Base-by-base conservation (phyloP, 2,113 vertebrate species). In the Corythaixoides concolor region DNA sequence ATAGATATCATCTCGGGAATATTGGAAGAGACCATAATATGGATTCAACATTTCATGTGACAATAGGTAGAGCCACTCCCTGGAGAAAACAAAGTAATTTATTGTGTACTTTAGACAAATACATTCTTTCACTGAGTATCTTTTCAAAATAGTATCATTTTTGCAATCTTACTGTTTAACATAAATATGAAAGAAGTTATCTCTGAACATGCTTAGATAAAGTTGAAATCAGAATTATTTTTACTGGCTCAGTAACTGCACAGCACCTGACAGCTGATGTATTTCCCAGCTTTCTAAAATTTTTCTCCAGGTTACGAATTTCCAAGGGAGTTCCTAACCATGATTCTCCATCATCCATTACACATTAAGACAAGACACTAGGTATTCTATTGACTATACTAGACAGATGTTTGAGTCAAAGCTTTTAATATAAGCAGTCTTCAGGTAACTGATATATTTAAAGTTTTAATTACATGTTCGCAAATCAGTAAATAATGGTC, bases 41-140 rank as follows among this genome's bases (percentile, higher is more conserved):
- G 99, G 99, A 97, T 99, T 99, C 97, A 99, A n/a, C 99, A 99
- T 99, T 98, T 99, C 99, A 84, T 99, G 99, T 7, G 99, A 99
- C 93, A 99, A 95, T 15, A 99, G 98, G 92, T 99, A 99, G 50
- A 99, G 98, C 99, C 99, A 99, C 97, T 99, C 99, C 97, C 99
- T 99, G 95, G 73, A 72, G 87, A 93, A 89, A 89, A 97, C 0
- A 89, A 88, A 78, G 10, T 6, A 2, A 63, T 28, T 58, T 30
- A 23, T 74, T 82, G 88, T 12, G 12, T 37, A 62, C 41, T 73
- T 75, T 1, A 81, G 13, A 93, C 70, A 76, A 93, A 90, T 4
- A 26, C 22, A 83, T 69, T 93, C 87, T 39, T 68, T 59, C 22
- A 15, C 53, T 23, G 53, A 97, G 32, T 69, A 63, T 33, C 15